phyloP scores from a whole-genome alignment of 2,888 invertebrate genomes.

The Acleris laterana region DNA sequence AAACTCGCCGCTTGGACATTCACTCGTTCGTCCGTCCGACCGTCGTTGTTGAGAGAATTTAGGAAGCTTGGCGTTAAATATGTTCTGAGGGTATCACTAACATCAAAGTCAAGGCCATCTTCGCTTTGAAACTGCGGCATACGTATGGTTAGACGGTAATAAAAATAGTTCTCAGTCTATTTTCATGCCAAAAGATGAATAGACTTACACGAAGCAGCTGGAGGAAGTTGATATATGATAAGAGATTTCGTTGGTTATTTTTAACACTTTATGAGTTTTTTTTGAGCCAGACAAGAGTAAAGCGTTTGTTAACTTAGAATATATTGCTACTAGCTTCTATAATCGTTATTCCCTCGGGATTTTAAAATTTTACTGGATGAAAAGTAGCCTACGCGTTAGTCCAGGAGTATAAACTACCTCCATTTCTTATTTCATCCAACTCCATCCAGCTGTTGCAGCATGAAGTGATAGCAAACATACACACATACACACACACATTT shows the following conservation, averaged over 20 bases:
- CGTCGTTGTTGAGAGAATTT: too few species aligned
- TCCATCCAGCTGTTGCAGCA: too few species aligned
- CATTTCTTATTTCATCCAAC: too few species aligned
- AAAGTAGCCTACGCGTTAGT: too few species aligned
- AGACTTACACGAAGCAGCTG: conserved; percentile 9
- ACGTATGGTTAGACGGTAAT: not conserved
- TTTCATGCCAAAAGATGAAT: conserved; percentile 25
- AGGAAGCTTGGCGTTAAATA: not conserved
- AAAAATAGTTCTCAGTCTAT: conserved; percentile 1
- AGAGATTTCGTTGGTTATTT: not conserved
- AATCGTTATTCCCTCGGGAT: not conserved
- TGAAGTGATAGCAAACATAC: too few species aligned
- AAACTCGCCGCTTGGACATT: too few species aligned
- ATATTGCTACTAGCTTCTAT: not conserved
- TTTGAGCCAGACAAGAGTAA: too few species aligned
- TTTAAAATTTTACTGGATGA: not conserved
- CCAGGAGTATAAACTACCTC: too few species aligned
- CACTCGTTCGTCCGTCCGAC: too few species aligned
- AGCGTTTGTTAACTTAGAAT: not conserved
- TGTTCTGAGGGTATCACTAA: not conserved
- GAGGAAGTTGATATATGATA: not conserved
- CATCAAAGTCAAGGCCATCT: not conserved
- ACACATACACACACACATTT: too few species aligned
- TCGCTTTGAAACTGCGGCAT: not conserved
- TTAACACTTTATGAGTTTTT: not conserved